Base-by-base conservation (phyloP, 2,113 vertebrate genomes). In the Ammodytes marinus region DNA sequence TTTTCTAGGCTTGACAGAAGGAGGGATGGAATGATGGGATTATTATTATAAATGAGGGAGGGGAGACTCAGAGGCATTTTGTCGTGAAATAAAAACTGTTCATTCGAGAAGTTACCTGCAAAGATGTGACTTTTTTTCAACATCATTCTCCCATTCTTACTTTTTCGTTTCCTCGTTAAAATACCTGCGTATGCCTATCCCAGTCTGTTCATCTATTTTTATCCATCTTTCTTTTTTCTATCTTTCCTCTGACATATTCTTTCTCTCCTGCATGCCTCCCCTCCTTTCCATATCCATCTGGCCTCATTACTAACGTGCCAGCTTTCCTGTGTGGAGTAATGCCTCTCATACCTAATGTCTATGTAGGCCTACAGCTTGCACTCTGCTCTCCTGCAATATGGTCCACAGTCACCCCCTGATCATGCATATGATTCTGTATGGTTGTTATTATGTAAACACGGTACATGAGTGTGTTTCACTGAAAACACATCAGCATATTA, bases 231-330 rank as follows among this genome's bases (percentile, higher is more conserved):
- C 73, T 63, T 72, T 84, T 27, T 78, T 87, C 80, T 52, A 47
- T 89, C 80, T 80, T 86, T 84, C 55, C 80, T 81, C 40, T 86
- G 55, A 83, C 69, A 80, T 85, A 75, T 78, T 89, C 83, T 83
- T 80, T 64, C 74, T 77, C 82, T 74, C 75, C 80, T 77, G 27
- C 75, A 49, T 60, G 39, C 86, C 61, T 77, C 79, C 77, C 77
- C 35, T 86, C 78, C 80, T 91, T 83, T 90, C 80, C 90, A 82
- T 86, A 85, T 91, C 92, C 91, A 92, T 93, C 91, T 94, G 92
- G 85, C 80, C 80, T 86, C 77, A 35, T 64, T 37, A 42, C 39
- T 61, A 15, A 46, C n/a, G 13, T 91, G 91, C 91, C 91, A 92
- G 85, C 53, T 86, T 91, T 91, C 78, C 86, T 84, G 80, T 88